Base-by-base conservation (phyloP, 1,140 invertebrate species). In the Saccostrea cuccullata region DNA sequence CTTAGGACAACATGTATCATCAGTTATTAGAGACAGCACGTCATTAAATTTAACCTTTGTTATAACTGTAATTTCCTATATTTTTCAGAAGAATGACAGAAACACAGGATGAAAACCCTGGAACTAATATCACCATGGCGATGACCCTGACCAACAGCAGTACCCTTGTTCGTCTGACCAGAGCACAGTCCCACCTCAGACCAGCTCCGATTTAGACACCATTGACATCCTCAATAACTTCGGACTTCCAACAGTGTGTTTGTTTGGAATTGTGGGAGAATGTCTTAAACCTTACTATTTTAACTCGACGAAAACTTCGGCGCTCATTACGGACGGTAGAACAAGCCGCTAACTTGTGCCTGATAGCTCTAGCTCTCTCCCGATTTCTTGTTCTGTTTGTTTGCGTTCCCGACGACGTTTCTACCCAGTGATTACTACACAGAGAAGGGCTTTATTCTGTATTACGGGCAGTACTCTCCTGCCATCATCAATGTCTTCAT, bases 401-500 rank as follows among this genome's bases (percentile, higher is more conserved):
- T 92, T 86, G 93, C 93, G 13, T 94, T 94, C 89, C 94, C 94
- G 0, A 93, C 92, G n/a, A 93, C 92, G n/a, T 94, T 94, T 86
- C 83, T 94, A 15, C 93, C 94, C 20, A 82, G 85, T 82, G 91
- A 94, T 82, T 55, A 90, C 13, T 94, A 92, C 83, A 60, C 30
- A 60, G 64, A 36, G 30, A 91, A 90, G 36, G 92, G 91, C 15
- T 91, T 94, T 73, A 85, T 93, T 60, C 85, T 93, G 12, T 91
- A 92, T 85, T 95, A 95, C 89, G 87, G 90, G 23, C 90, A 93
- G 58, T 94, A 94, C 89, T 90, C 91, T 67, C 86, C 92, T 9
- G 94, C 92, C 5, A 88, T 95, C 30, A 94, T 95, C 88, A 95
- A 94, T 89, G 91, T 94, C 1, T 94, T 95, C 86, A 95, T 95